Percentiles rank a stretch among this genome's conserved stretches.
Evolutionary conservation across 2,797 vertebrate genomes (phyloP).

Genomic region (Melanotaenia boesemani): DNA sequence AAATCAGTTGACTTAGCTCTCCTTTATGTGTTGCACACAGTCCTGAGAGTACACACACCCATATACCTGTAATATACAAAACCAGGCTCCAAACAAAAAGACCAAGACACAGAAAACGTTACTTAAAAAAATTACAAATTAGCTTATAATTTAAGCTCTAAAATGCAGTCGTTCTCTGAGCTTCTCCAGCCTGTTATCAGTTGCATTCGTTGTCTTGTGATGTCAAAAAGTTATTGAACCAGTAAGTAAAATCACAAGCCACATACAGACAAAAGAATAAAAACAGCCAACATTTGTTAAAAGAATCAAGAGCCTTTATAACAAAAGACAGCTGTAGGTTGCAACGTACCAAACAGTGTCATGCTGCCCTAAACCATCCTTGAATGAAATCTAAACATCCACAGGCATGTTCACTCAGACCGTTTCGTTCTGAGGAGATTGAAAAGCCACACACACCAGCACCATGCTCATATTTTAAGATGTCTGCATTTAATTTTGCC

Average conservation of each 20-base stretch:
- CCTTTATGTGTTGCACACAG: neutral
- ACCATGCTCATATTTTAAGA: conserved; percentile 40
- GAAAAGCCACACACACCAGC: conserved; percentile 17
- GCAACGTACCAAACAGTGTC: conserved; percentile 24
- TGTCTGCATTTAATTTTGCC: conserved; percentile 58
- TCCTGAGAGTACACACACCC: neutral
- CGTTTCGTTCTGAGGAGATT: conserved; percentile 10
- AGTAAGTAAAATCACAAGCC: neutral
- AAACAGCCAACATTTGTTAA: neutral
- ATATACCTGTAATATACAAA: no score
- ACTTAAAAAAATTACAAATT: no score
- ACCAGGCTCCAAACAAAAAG: neutral
- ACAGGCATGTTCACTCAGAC: conserved; percentile 36
- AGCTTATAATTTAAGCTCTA: no score
- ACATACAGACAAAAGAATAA: neutral
- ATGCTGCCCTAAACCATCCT: conserved; percentile 21
- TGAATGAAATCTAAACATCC: conserved; percentile 66
- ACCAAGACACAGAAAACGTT: neutral
- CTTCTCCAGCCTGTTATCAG: no score
- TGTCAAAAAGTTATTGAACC: no score
- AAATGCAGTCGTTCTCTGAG: no score
- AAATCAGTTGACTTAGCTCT: neutral
- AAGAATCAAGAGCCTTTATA: conserved; percentile 24
- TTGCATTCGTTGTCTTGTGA: no score
- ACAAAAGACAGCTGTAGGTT: conserved; percentile 9